A percentile compares a stretch with the other conserved stretches of the same genome.
Evolutionary conservation across 2,113 vertebrate species (phyloP).

Genomic region (Phalacrocorax carbo): DNA sequence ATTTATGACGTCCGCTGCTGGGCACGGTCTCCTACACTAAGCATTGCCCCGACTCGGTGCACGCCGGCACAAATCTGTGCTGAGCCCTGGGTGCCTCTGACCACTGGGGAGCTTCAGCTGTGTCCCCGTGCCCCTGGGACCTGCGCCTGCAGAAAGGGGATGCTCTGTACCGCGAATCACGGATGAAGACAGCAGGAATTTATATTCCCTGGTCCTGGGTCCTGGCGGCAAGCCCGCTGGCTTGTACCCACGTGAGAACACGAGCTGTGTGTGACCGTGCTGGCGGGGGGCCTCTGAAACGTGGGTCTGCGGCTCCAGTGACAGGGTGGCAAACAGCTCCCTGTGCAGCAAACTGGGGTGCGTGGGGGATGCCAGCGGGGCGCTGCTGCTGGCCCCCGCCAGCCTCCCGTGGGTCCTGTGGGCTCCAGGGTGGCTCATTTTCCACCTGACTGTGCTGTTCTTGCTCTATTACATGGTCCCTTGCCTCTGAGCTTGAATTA

Average conservation of each 20-base stretch:
- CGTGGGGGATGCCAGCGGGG: neutral
- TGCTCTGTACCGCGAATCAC: accelerated
- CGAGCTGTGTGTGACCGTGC: accelerated
- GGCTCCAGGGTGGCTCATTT: neutral
- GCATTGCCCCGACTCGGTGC: accelerated
- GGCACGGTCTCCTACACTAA: neutral
- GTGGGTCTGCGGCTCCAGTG: neutral
- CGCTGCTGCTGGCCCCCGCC: neutral
- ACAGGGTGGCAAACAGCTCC: neutral
- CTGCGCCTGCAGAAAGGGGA: neutral
- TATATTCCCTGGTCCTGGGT: accelerated
- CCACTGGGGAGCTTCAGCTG: neutral
- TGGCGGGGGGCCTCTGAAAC: neutral
- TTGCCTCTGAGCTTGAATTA: neutral
- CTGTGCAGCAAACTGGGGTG: accelerated
- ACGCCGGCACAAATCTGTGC: neutral
- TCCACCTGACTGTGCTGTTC: neutral
- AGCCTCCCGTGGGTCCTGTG: neutral
- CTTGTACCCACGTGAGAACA: accelerated
- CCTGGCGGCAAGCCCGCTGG: accelerated
- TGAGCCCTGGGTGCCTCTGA: neutral
- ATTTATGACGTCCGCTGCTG: accelerated
- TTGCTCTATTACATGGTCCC: neutral
- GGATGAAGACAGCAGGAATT: neutral
- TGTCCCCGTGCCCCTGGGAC: neutral